Percentiles rank a stretch among this genome's conserved stretches.
Conservation (phyloP, 2,113 vertebrate species). For the Pseudorhombus dupliciocellatus region DNA sequence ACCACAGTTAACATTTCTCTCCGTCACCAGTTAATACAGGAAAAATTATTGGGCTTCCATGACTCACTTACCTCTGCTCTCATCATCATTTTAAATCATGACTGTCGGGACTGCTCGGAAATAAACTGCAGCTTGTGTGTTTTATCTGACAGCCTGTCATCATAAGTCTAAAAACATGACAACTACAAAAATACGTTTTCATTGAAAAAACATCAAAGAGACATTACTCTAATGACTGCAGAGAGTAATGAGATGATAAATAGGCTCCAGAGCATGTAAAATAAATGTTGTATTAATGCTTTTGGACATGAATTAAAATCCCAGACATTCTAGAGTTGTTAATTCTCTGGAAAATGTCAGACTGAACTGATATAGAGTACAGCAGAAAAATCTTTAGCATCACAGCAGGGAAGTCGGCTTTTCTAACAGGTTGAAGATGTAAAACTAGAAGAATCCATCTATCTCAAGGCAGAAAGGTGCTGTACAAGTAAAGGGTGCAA, state of each 20-base stretch:
- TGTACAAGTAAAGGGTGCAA: too few species aligned
- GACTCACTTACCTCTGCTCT: slow-evolving; percentile 30
- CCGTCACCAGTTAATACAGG: slow-evolving; percentile 58
- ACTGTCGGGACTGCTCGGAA: slow-evolving; percentile 14
- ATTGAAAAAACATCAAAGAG: slow-evolving; percentile 21
- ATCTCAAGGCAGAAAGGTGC: too few species aligned
- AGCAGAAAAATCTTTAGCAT: too few species aligned
- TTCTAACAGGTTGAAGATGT: too few species aligned
- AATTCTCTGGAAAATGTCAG: too few species aligned
- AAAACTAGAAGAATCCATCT: too few species aligned
- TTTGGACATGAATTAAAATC: too few species aligned
- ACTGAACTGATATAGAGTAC: too few species aligned
- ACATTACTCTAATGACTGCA: slow-evolving; percentile 12
- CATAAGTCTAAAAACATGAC: slow-evolving; percentile 2
- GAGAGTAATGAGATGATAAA: neutral
- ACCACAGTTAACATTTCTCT: slow-evolving; percentile 43
- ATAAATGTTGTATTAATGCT: neutral
- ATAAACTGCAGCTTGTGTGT: slow-evolving; percentile 20
- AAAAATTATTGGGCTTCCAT: slow-evolving; percentile 43
- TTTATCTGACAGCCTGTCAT: slow-evolving; percentile 25
- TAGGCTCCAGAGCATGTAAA: slow-evolving; percentile 1
- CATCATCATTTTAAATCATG: slow-evolving; percentile 28
- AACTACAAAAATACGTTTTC: neutral
- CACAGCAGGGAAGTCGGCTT: too few species aligned
- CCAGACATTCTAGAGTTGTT: too few species aligned